A percentile compares a stretch with the other conserved stretches of the same genome.
These are phyloP conservation scores for Cettia cetti DNA, from an alignment of 2,113 vertebrate genomes.

Conservation along the genomic window DNA sequence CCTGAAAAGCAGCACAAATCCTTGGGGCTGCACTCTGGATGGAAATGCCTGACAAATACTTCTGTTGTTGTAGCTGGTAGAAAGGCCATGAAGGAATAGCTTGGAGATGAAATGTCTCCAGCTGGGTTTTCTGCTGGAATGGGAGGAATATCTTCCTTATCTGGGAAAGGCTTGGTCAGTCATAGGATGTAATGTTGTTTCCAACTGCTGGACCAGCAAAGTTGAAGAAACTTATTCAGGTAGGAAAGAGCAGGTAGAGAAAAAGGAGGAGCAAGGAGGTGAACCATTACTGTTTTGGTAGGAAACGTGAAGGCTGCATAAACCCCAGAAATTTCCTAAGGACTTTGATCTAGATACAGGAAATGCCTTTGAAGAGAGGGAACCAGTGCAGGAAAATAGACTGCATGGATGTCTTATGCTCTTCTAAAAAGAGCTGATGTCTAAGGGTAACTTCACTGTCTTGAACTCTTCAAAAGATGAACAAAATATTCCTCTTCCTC, in stretches of 20 bases:
- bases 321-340: not conserved
- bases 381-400: not conserved
- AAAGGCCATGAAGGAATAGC: not conserved
- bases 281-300: not conserved
- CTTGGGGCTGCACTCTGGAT: not conserved
- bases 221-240: not conserved
- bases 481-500: not conserved
- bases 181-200: not conserved
- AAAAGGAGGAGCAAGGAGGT: not conserved
- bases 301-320: not conserved
- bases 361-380: not conserved
- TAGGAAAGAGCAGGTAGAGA: not conserved
- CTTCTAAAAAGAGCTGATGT: not conserved
- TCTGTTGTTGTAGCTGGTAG: not conserved
- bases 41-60: not conserved
- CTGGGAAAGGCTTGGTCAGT: not conserved
- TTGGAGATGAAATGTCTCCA: not conserved
- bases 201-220: not conserved
- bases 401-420: not conserved
- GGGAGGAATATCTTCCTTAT: not conserved
- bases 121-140: not conserved
- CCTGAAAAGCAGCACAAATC: not conserved
- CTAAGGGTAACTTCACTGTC: not conserved
- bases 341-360: not conserved
- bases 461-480: not conserved